Base-by-base conservation (phyloP, 2,113 vertebrate genomes). In the Mirza zaza region DNA sequence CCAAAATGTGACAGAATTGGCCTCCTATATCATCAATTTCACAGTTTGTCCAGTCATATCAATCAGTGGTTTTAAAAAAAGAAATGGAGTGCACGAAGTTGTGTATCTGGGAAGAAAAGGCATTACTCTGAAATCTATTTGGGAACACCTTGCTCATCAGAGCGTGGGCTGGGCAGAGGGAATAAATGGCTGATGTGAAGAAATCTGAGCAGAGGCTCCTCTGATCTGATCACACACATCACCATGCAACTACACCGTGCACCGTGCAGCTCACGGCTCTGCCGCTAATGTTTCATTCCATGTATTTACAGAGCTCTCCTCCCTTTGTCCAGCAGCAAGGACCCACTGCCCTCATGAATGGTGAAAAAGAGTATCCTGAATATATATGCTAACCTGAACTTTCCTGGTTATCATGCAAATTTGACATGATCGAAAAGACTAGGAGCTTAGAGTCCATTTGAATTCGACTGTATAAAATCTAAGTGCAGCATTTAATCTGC, bases 111-210 rank as follows among this genome's bases (percentile, higher is more conserved):
- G 20, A 73, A 85, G 83, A 91, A 73, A 88, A 55, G 39, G 67
- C 87, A 55, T 39, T 36, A 21, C 3, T 15, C 32, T n/a, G 68
- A 71, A 50, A 34, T n/a, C 81, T 79, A 48, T 87, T 80, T 50
- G 32, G 32, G 92, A 90, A 57, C 13, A 52, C 17, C 77, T 87
- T 57, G 55, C 90, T 97, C 90, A 81, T 84, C 90, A 80, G 39
- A 70, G 57, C 7, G 32, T 27, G 70, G 48, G 11, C 82, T 55
- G 90, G 52, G 52, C 1, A 39, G 48, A 52, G 34, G 14, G 48
- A 25, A 21, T 8, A 79, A 65, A 32, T 0, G 39, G 76, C 70
- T 87, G 81, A 59, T 0, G 29, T 5, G 65, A 75, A 65, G 70
- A 81, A 63, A 75, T 11, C 21, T 11, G 87, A 87, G n/a, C 59